phyloP scores from a whole-genome alignment of 2,888 invertebrate species.

The Ectropis crepuscularia region DNA sequence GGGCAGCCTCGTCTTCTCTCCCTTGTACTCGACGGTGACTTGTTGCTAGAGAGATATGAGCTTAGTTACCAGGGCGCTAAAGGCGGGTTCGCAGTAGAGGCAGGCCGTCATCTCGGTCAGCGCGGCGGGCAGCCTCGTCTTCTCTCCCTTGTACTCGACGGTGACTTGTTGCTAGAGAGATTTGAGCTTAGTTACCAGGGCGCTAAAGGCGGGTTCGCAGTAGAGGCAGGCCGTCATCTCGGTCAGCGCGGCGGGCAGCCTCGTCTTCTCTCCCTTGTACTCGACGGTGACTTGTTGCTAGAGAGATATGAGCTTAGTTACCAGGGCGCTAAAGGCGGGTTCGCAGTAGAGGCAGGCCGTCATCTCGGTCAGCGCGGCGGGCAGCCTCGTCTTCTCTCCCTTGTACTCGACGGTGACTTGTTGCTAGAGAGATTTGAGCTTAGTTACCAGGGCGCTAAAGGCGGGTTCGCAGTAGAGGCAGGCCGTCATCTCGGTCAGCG shows the following conservation, averaged over 20 bases:
- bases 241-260: constrained; percentile 89
- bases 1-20: constrained; percentile 90
- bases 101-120: constrained; percentile 94
- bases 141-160: constrained; percentile 93
- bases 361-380: constrained; percentile 91
- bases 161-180: constrained; percentile 86
- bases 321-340: constrained; percentile 87
- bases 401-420: constrained; percentile 93
- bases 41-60: constrained; percentile 77
- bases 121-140: constrained; percentile 90
- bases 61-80: constrained; percentile 81
- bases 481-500: constrained; percentile 91
- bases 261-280: constrained; percentile 92
- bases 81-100: constrained; percentile 94
- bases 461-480: constrained; percentile 96
- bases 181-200: constrained; percentile 56
- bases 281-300: constrained; percentile 91
- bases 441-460: constrained; percentile 85
- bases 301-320: constrained; percentile 17
- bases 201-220: constrained; percentile 92
- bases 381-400: constrained; percentile 90
- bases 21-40: constrained; percentile 93
- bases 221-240: constrained; percentile 96
- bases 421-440: constrained; percentile 69
- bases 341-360: constrained; percentile 97